These are phyloP conservation scores for Schizothorax lantsangensis DNA, from an alignment of 2,797 vertebrate genomes.

Conservation along the genomic window DNA sequence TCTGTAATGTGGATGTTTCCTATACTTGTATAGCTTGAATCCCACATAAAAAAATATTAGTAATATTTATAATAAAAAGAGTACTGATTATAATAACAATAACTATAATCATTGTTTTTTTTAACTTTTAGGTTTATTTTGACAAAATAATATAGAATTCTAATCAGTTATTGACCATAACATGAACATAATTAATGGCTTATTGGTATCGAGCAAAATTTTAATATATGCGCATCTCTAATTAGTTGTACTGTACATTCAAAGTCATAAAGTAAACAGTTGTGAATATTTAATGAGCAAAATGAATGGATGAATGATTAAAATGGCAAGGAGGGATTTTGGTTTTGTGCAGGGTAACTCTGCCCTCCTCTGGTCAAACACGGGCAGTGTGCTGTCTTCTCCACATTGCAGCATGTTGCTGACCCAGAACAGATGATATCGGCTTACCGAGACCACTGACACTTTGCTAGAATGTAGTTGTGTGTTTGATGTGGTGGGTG, in stretches of 20 bases:
- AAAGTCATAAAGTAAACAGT: not conserved
- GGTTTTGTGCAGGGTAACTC: not conserved
- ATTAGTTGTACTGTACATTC: not conserved
- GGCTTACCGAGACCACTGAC: conserved; percentile 34
- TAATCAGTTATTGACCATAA: not conserved
- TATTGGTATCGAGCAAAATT: not conserved
- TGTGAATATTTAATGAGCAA: not conserved
- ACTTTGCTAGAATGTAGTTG: conserved; percentile 20
- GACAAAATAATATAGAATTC: not conserved
- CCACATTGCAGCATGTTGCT: not conserved
- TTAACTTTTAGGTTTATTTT: not conserved
- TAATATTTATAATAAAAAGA: not conserved
- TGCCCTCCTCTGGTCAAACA: conserved; percentile 39
- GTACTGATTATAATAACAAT: not conserved
- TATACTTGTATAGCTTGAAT: not conserved
- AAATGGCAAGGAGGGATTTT: not conserved
- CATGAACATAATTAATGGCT: not conserved
- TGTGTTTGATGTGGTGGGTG: conserved; percentile 47
- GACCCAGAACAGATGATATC: conserved; percentile 39
- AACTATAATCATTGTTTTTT: not conserved
- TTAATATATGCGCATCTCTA: not conserved
- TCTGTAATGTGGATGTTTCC: not conserved
- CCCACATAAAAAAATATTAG: no score
- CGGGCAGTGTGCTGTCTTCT: not conserved
- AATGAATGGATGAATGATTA: not conserved